A percentile compares a stretch with the other conserved stretches of the same genome.
phyloP scores from a whole-genome alignment of 1,140 invertebrate species.

The Euborellia annulipes region DNA sequence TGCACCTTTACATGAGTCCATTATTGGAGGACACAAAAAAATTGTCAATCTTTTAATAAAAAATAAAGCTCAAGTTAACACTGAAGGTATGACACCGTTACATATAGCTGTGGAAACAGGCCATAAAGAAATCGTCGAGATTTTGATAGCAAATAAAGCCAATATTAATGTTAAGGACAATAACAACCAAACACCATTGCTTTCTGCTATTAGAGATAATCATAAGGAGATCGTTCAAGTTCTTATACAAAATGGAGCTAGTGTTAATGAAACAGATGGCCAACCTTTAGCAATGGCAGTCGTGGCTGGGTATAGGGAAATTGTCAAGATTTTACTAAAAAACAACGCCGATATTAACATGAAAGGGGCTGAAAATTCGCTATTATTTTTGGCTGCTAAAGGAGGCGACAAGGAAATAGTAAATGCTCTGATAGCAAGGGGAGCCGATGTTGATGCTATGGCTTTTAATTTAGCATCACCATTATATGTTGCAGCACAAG shows the following conservation, averaged over 20 bases:
- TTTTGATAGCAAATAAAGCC: not conserved
- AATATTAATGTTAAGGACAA: slow-evolving; percentile 9
- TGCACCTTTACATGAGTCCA: too few relatives aligned
- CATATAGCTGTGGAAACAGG: too few relatives aligned
- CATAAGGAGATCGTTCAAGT: slow-evolving; percentile 29
- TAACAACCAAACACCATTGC: slow-evolving; percentile 26
- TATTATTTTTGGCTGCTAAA: slow-evolving; percentile 27
- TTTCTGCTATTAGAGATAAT: slow-evolving; percentile 31
- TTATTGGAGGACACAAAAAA: too few relatives aligned
- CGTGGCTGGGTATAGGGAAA: not conserved
- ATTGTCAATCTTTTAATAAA: too few relatives aligned
- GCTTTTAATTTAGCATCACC: slow-evolving; percentile 31
- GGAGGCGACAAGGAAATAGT: slow-evolving; percentile 31
- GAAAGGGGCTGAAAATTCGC: not conserved
- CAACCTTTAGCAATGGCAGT: not conserved
- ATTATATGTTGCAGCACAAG: slow-evolving; percentile 18
- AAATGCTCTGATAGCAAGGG: slow-evolving; percentile 26
- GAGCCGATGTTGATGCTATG: slow-evolving; percentile 29
- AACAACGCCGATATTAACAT: not conserved
- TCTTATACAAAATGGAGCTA: slow-evolving; percentile 20
- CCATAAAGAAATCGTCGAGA: too few relatives aligned
- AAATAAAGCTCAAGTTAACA: too few relatives aligned
- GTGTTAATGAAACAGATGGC: not conserved
- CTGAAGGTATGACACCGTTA: too few relatives aligned
- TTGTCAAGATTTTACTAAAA: not conserved